Percentiles rank a stretch among this genome's conserved stretches.
Evolutionary conservation across 2,797 vertebrate genomes (phyloP).

Genomic region (Liparis tanakae): DNA sequence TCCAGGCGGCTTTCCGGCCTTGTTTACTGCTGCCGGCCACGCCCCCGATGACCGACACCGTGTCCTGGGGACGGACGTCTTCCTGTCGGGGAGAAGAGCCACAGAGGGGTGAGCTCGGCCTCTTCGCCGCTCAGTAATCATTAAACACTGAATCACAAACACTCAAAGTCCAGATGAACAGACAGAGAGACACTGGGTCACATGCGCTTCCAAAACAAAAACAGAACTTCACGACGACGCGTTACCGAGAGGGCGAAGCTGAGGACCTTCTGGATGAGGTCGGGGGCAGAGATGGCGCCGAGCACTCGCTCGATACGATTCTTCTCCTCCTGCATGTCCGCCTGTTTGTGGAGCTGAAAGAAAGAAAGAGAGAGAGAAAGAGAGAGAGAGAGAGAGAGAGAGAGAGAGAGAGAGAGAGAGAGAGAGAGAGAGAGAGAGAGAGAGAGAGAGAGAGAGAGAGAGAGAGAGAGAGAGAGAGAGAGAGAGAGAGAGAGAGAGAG

Average conservation of each 20-base stretch:
- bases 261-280: slow-evolving; percentile 97
- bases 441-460: no score
- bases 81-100: slow-evolving; percentile 81
- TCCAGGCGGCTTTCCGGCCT: slow-evolving; percentile 96
- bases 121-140: not conserved
- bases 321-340: slow-evolving; percentile 99
- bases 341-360: slow-evolving; percentile 94
- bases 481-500: no score
- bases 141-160: not conserved
- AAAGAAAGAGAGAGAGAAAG: not conserved
- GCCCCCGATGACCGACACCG: slow-evolving; percentile 95
- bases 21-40: slow-evolving; percentile 96
- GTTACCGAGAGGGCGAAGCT: slow-evolving; percentile 95
- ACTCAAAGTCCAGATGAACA: not conserved
- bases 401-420: not conserved
- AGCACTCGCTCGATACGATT: slow-evolving; percentile 96
- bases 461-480: no score
- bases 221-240: not conserved
- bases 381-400: not conserved
- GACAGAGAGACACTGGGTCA: not conserved
- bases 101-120: not conserved
- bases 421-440: no score
- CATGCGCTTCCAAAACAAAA: not conserved
- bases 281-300: slow-evolving; percentile 92
- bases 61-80: slow-evolving; percentile 99